phyloP scores from a whole-genome alignment of 2,113 vertebrate species.

The Hypanus sabinus region DNA sequence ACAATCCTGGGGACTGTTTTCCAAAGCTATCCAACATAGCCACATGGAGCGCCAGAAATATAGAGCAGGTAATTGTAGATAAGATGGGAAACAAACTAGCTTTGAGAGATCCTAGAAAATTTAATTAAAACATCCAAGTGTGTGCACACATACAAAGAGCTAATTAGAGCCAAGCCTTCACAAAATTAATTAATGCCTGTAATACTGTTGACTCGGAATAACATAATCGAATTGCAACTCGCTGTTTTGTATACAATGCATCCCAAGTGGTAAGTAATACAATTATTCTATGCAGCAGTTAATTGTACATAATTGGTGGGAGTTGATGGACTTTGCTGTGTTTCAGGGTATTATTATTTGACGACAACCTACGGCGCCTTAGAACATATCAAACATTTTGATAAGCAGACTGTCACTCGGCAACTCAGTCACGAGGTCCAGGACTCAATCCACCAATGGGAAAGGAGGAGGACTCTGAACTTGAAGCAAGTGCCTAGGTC shows the following conservation, averaged over 20 bases:
- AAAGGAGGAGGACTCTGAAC: slow-evolving; percentile 83
- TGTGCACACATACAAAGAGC: background rate
- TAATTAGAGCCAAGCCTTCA: background rate
- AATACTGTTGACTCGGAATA: too few relatives aligned
- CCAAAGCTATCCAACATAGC: too few relatives aligned
- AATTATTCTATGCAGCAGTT: background rate
- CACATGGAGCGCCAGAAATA: background rate
- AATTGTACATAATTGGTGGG: background rate
- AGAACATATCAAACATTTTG: slow-evolving; percentile 88
- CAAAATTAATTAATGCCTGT: background rate
- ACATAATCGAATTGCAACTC: too few relatives aligned
- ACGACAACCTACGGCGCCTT: slow-evolving; percentile 90
- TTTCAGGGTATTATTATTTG: slow-evolving; percentile 86
- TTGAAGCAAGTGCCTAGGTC: slow-evolving; percentile 69
- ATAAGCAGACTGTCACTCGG: slow-evolving; percentile 77
- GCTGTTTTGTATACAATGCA: background rate
- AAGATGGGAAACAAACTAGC: background rate
- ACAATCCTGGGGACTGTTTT: too few relatives aligned
- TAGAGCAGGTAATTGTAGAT: background rate
- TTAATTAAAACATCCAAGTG: background rate
- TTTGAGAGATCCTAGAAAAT: background rate
- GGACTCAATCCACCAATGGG: slow-evolving; percentile 95
- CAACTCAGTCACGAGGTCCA: slow-evolving; percentile 89
- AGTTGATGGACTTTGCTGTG: background rate
- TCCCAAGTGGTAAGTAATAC: background rate